Base-by-base conservation (phyloP, 92 coral and sea anemone species). In the Scolanthus callimorphus region DNA sequence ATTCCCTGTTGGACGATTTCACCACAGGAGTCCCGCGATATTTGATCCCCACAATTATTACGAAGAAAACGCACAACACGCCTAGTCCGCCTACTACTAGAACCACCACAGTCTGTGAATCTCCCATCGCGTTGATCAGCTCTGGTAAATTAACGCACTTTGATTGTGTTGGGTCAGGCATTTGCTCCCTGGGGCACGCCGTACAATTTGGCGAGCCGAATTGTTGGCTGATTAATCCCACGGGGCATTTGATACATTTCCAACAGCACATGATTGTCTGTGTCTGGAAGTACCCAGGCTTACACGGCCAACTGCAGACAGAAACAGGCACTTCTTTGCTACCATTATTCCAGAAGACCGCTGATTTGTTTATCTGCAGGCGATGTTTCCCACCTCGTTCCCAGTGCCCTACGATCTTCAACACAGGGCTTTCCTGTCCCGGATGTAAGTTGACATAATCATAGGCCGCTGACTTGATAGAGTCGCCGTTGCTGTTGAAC, bases 401-500 rank as follows among this genome's bases (percentile, higher is more conserved):
- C 95, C 95, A 87, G 29, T 62, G 43, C 13, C 95, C 95, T 6
- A 87, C 83, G 41, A 41, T 61, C 31, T 59, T 63, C 13, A 81
- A 69, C 27, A 19, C 41, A 1, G 81, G 88, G 12, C 56, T 49
- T 3, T 73, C 26, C 19, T 24, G 31, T 1, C 70, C 63, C 0
- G 59, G 39, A 43, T 82, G 89, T 21, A 82, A 34, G 52, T 87
- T 87, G 3, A 86, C 82, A 13, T 81, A 53, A 34, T 67, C 84
- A 28, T 86, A 86, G 4, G 89, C 71, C 20, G 85, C 95, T 3
- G 95, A 62, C 9, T 67, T 73, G 54, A 80, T 63, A 0, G 95
- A 76, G 58, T 86, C 79, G 0, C 95, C 95, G 11, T 67, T 68
- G 20, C 47, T 58, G 39, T 86, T 67, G 48, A 86, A 86, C 48